These are phyloP conservation scores for Amphipoea lucens DNA, from an alignment of 2,888 invertebrate genomes.

Conservation along the genomic window DNA sequence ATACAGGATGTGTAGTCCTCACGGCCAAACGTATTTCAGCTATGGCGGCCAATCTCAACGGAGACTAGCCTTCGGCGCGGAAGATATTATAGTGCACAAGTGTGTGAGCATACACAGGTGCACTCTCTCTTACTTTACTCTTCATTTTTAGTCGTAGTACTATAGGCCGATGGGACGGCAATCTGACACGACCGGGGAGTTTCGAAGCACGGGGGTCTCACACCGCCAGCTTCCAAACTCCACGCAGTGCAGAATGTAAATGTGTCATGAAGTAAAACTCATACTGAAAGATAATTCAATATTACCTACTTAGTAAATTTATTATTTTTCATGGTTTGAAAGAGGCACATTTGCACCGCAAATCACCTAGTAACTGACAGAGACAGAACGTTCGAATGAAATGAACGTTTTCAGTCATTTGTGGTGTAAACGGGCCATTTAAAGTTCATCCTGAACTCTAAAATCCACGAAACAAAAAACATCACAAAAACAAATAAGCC, in stretches of 20 bases:
- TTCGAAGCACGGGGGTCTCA: not conserved
- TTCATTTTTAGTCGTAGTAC: too few species aligned
- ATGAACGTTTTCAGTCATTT: not conserved
- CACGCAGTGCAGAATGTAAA: not conserved
- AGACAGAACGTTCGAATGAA: not conserved
- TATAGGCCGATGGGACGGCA: too few species aligned
- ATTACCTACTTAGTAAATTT: too few species aligned
- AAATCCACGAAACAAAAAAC: not conserved
- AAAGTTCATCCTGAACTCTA: not conserved
- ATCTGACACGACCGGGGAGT: too few species aligned
- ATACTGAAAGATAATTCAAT: not conserved
- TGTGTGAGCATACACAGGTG: too few species aligned
- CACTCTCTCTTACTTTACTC: too few species aligned
- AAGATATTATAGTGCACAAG: too few species aligned
- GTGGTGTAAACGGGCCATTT: not conserved
- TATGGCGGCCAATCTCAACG: too few species aligned
- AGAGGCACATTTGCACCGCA: not conserved
- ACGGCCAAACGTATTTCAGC: too few species aligned
- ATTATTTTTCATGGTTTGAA: not conserved
- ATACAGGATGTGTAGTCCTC: too few species aligned
- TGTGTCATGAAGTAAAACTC: not conserved
- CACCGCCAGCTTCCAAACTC: not conserved
- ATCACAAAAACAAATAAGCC: constrained; percentile 10
- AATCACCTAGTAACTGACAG: not conserved
- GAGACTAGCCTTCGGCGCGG: too few species aligned